Base-by-base conservation (phyloP, 2,797 vertebrate species). In the Halcyon chelicuti region DNA sequence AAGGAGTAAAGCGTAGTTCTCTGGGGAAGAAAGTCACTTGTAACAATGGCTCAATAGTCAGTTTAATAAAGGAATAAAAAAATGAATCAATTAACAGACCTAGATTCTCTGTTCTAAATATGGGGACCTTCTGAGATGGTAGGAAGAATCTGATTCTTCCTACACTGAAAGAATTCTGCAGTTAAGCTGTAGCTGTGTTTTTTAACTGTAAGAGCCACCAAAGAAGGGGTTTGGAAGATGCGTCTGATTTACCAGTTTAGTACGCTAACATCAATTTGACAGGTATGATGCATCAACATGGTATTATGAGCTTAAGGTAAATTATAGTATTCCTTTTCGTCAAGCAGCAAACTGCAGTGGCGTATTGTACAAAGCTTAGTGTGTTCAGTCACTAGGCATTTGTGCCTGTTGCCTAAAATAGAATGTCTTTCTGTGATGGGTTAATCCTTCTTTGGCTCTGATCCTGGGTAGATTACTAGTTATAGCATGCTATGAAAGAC, bases 391-490 rank as follows among this genome's bases (percentile, higher is more conserved):
- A 95, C 91, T 87, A 84, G 88, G 96, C 96, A 97, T 97, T 97
- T 97, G 97, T 86, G 97, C 94, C 65, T 70, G 80, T 77, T 88
- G 95, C 96, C 79, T 55, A 97, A 98, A 98, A 98, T 98, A 98
- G 98, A 98, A 97, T 13, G 95, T 97, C 97, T 98, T 97, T 96
- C 96, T 97, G 94, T 96, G 97, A 95, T 90, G 97, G 95, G 98
- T 98, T 98, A 98, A 98, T 98, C 98, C 98, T 82, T 95, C 93
- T 96, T 97, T 97, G 98, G 98, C 98, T 97, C 94, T 88, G 82
- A 70, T 97, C 93, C 97, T 97, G 94, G 93, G 78, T 62, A 88
- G 98, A 98, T 98, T 98, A 98, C 96, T 90, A 92, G 96, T 77
- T 93, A 75, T 70, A 90, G 88, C 81, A 71, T 83, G 88, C 96